Percentiles rank a stretch among this genome's conserved stretches.
phyloP scores from a whole-genome alignment of 2,888 invertebrate genomes.

The Noctua comes region DNA sequence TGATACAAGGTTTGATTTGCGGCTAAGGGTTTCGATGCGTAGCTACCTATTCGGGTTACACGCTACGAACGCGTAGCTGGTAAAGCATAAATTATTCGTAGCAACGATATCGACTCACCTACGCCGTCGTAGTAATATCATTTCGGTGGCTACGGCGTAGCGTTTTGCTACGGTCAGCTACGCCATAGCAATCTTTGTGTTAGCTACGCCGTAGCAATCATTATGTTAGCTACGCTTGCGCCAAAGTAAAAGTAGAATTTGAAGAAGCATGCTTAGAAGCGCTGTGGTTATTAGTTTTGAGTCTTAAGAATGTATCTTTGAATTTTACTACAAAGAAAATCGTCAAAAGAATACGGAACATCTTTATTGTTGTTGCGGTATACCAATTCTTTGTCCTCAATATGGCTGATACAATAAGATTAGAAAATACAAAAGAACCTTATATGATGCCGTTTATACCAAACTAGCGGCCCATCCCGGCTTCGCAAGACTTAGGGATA shows the following conservation, averaged over 20 bases:
- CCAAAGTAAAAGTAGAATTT: neutral
- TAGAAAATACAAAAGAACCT: neutral
- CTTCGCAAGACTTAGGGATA: too few relatives aligned
- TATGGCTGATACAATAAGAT: too few relatives aligned
- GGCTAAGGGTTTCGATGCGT: too few relatives aligned
- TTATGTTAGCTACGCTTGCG: neutral
- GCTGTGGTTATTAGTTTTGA: too few relatives aligned
- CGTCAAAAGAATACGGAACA: neutral
- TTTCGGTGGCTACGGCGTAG: constrained; percentile 33
- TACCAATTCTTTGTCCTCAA: neutral
- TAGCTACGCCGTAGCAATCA: constrained; percentile 5
- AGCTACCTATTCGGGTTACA: neutral
- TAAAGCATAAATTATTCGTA: constrained; percentile 8
- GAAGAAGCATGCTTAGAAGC: neutral
- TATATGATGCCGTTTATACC: neutral
- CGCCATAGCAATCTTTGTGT: constrained; percentile 4
- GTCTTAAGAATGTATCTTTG: neutral
- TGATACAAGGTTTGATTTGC: neutral
- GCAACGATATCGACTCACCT: constrained; percentile 8
- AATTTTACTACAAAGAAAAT: neutral
- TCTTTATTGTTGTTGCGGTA: neutral
- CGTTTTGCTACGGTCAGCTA: neutral
- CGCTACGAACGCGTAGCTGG: constrained; percentile 3
- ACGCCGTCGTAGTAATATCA: neutral
- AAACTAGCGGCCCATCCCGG: too few relatives aligned